Base-by-base conservation (phyloP, 2,797 vertebrate species). In the Neoniphon sammara region DNA sequence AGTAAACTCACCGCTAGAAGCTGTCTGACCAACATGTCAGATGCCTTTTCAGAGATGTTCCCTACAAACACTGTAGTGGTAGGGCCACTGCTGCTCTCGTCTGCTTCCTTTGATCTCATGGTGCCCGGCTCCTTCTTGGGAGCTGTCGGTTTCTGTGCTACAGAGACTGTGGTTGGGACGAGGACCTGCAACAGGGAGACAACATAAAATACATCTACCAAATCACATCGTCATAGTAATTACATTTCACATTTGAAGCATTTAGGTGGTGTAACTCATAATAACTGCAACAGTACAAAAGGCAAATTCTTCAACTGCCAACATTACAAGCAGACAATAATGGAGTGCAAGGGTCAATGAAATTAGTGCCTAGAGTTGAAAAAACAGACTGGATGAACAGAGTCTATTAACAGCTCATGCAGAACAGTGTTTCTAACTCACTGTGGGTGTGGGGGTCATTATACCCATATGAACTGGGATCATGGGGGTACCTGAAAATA, bases 391-490 rank as follows among this genome's bases (percentile, higher is more conserved):
- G 8, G 2, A 47, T 54, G 11, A 27, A 27, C 25, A 27, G 25
- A 27, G 25, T 27, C 4, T 27, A 34, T 47, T 17, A 23, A 25
- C 1, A 58, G 8, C 7, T 68, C 8, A 76, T 50, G 59, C 31
- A 69, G 31, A 65, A 4, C 31, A 58, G 49, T 18, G 57, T 49
- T 49, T 77, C 20, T 42, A 66, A 92, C 92, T 93, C 83, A 93
- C 98, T 86, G 97, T 95, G 31, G 97, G 96, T 77, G 97, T 92
- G 78, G 96, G 95, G 81, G 97, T 92, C 96, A 99, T 97, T 71
- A 99, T 95, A 81, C 98, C 96, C 98, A 99, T 98, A 79, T 98
- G 98, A 84, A 99, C 96, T 55, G 98, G 98, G 93, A 99, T 98
- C 97, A 99, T 98, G 68, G 96, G 97, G 50, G 98, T 97, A 71